Percentiles rank a stretch among this genome's conserved stretches.
Conservation (phyloP, 2,888 invertebrate genomes). For the Melanargia galathea region DNA sequence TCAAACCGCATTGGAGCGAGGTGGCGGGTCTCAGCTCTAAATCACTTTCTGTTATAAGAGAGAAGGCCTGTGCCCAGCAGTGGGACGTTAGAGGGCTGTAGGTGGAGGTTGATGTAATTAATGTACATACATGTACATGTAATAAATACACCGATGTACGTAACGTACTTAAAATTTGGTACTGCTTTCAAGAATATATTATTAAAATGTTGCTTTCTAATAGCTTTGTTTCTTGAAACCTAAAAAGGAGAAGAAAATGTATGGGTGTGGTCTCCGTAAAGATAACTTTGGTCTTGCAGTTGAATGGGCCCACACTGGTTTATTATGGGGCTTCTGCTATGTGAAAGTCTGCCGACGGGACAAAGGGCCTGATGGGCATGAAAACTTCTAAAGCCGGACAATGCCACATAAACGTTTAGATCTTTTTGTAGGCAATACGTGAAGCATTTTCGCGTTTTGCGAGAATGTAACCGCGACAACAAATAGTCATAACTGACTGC, state of each 20-base stretch:
- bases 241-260: conserved; percentile 36
- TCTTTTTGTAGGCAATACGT: conserved; percentile 58
- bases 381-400: conserved; percentile 59
- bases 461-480: conserved; percentile 57
- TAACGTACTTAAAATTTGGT: not conserved
- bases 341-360: conserved; percentile 51
- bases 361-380: conserved; percentile 60
- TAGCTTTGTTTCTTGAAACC: conserved; percentile 26
- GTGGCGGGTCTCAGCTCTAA: no score
- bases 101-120: no score
- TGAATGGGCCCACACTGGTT: conserved; percentile 40
- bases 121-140: no score
- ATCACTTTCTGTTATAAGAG: no score
- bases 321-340: conserved; percentile 57
- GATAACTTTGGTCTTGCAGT: conserved; percentile 38
- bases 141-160: no score
- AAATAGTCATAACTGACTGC: conserved; percentile 65
- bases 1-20: no score
- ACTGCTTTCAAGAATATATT: not conserved
- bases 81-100: no score
- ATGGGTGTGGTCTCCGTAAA: conserved; percentile 39
- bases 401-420: conserved; percentile 72
- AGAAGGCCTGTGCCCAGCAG: no score
- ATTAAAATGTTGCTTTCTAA: conserved; percentile 15
- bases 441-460: conserved; percentile 62